Base-by-base conservation (phyloP, 1,140 invertebrate species). In the Procambarus clarkii region DNA sequence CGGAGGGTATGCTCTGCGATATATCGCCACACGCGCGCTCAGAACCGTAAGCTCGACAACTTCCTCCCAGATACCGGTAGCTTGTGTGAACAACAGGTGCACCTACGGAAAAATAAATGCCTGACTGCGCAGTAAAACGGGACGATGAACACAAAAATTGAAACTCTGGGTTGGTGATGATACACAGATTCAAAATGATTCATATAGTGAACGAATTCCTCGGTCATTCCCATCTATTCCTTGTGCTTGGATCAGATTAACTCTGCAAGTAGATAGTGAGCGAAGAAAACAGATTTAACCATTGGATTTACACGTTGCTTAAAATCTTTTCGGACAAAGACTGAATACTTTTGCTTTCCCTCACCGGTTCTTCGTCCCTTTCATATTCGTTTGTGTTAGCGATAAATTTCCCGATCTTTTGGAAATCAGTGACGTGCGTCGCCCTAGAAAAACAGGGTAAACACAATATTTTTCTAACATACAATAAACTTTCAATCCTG, bases 71-170 rank as follows among this genome's bases (percentile, higher is more conserved):
- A 82, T 82, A 88, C 87, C 87, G 87, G 87, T 88, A 88, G 87
- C 87, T 64, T 88, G 79, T 77, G 78, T 46, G 79, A 80, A 82
- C 87, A 88, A 74, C 87, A 88, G 87, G 87, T 88, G 87, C 46
- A 71, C 64, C 87, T 34, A 88, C 77, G 78, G 78, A 88, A 81
- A 88, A 79, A 80, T 50, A 86, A 69, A 88, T 82, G 87, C 87
- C 82, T 88, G 87, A 88, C 87, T 88, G 80, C 87, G 58, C 87
- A 74, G 87, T 71, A 34, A 74, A 88, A 88, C 87, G 87, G 87
- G 78, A 88, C 87, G 87, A 69, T 88, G 87, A 88, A 82, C 87
- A 88, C 86, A 88, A 44, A 81, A 88, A 74, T 24, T 88, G 87
- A 78, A 82, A 74, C 78, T 88, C 34, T 46, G 21, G 24, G 78